A percentile compares a stretch with the other conserved stretches of the same genome.
phyloP scores from a whole-genome alignment of 2,113 vertebrate species.

The Carettochelys insculpta region DNA sequence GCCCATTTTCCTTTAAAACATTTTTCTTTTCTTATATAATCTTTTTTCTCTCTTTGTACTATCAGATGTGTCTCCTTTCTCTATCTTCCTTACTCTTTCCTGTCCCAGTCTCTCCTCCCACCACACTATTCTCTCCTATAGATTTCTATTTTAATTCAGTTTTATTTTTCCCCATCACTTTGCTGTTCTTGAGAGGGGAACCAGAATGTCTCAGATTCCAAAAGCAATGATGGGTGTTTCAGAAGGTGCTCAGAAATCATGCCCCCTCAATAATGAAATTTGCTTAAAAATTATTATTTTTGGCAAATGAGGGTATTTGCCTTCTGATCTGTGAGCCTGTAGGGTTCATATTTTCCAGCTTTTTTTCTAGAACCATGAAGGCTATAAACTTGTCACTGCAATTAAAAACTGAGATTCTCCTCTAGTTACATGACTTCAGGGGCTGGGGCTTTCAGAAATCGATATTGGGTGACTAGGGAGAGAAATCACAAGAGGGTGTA shows the following conservation, averaged over 20 bases:
- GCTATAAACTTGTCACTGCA: background rate
- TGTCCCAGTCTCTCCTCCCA: background rate
- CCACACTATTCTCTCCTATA: background rate
- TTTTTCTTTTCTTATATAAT: background rate
- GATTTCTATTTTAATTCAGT: background rate
- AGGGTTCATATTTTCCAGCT: background rate
- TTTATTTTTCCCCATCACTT: background rate
- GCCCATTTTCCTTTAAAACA: background rate
- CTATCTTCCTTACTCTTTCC: background rate
- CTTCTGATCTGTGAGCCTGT: background rate
- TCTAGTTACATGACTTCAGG: background rate
- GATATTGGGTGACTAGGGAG: background rate
- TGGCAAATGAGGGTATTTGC: background rate
- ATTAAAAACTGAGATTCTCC: background rate
- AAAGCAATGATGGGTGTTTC: background rate
- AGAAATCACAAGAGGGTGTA: background rate
- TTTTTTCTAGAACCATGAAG: background rate
- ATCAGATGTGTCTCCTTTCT: background rate
- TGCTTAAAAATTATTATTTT: background rate
- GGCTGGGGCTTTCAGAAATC: background rate
- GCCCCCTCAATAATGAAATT: background rate
- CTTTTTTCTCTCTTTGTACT: background rate
- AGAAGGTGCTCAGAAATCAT: background rate
- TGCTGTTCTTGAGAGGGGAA: background rate
- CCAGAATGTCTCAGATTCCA: background rate